A percentile compares a stretch with the other conserved stretches of the same genome.
Conservation (phyloP, 2,797 vertebrate species). For the Lagorchestes hirsutus region DNA sequence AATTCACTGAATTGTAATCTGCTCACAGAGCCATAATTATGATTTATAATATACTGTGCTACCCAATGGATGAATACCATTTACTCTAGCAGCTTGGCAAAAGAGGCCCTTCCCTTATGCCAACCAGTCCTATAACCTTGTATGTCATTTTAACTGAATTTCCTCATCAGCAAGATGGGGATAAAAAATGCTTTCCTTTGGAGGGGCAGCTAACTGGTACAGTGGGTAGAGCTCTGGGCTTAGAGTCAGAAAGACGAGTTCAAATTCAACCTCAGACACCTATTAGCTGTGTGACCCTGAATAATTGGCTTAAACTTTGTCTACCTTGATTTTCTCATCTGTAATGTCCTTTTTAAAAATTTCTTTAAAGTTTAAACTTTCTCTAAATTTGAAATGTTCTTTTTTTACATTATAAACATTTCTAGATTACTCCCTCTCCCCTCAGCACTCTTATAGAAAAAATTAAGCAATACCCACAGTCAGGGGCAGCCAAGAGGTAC, state of each 20-base stretch:
- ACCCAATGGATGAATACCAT: background rate
- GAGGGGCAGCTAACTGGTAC: background rate
- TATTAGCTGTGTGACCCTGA: background rate
- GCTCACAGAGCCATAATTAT: background rate
- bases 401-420: background rate
- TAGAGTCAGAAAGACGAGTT: background rate
- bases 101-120: background rate
- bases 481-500: background rate
- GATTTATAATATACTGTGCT: background rate
- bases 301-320: background rate
- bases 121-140: background rate
- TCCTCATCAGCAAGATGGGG: background rate
- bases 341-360: background rate
- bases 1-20: background rate
- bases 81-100: background rate
- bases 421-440: background rate
- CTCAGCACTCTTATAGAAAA: background rate
- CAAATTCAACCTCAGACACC: background rate
- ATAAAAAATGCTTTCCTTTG: background rate
- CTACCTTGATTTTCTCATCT: background rate
- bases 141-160: background rate
- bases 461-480: background rate
- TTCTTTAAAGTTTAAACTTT: background rate
- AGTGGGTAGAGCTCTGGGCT: background rate
- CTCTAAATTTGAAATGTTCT: background rate